These are phyloP conservation scores for Leptura quadrifasciata DNA, from an alignment of 2,888 invertebrate species.

Conservation along the genomic window DNA sequence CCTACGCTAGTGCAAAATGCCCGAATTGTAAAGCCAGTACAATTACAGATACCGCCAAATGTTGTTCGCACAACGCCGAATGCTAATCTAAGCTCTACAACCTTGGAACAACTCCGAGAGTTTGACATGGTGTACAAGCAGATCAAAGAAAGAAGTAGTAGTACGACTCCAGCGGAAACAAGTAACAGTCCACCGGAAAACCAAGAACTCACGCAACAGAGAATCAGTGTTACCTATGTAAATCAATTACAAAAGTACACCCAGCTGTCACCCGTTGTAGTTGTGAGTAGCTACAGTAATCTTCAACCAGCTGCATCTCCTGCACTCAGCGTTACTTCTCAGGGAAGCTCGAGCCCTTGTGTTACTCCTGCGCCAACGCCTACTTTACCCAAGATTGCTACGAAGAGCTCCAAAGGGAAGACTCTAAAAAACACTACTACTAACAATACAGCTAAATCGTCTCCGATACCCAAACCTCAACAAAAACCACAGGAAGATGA, in stretches of 20 bases:
- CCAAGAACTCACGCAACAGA: slow-evolving; percentile 69
- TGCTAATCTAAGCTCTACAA: slow-evolving; percentile 84
- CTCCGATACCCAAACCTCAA: slow-evolving; percentile 80
- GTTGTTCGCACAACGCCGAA: slow-evolving; percentile 76
- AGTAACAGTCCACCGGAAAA: slow-evolving; percentile 61
- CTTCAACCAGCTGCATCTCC: slow-evolving; percentile 76
- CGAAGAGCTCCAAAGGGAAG: slow-evolving; percentile 73
- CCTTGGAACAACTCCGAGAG: slow-evolving; percentile 85
- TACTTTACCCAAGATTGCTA: slow-evolving; percentile 64
- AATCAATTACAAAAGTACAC: slow-evolving; percentile 74
- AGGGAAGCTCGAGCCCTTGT: slow-evolving; percentile 78
- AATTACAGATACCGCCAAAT: slow-evolving; percentile 79
- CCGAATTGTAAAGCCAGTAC: slow-evolving; percentile 76
- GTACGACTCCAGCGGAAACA: slow-evolving; percentile 69
- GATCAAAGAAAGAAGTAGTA: slow-evolving; percentile 85
- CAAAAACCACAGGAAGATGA: slow-evolving; percentile 89
- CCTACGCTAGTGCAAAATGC: slow-evolving; percentile 77
- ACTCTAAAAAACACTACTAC: slow-evolving; percentile 78
- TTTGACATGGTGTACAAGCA: slow-evolving; percentile 89
- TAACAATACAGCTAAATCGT: slow-evolving; percentile 77
- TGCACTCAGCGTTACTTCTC: slow-evolving; percentile 76
- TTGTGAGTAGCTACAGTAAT: slow-evolving; percentile 76
- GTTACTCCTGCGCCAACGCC: slow-evolving; percentile 76
- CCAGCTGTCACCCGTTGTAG: slow-evolving; percentile 75
- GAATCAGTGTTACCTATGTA: slow-evolving; percentile 76